Base-by-base conservation (phyloP, 1,140 invertebrate genomes). In the Plutomurus gul region DNA sequence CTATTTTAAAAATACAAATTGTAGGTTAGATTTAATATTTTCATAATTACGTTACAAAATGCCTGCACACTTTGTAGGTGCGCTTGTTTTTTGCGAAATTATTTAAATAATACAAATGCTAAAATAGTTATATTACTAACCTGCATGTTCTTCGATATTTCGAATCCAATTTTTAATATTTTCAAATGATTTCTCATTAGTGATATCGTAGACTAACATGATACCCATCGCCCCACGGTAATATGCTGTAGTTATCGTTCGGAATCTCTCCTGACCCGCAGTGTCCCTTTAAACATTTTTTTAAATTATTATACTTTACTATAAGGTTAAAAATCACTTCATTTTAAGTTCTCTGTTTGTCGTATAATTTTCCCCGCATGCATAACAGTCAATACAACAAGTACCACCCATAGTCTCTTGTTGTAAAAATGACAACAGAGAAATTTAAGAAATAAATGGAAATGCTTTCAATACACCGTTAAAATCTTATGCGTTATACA, bases 231-330 rank as follows among this genome's bases (percentile, higher is more conserved):
- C 89, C 60, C 89, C 90, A 80, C 90, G 85, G 85, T 91, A 91
- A 85, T 91, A 91, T 22, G 90, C 90, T 43, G 89, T 90, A n/a
- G 90, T 91, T 73, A 91, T 91, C 39, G 90, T 91, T 80, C 90
- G 87, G 83, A 91, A 91, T 75, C 90, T 84, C 85, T 91, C 90
- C 85, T 91, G 90, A 5, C 90, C 90, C 27, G 90, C 90, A 73
- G 90, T 91, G 84, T 91, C 90, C 90, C 90, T 87, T 60, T 10
- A 81, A 76, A 39, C 30, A 56, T n/a, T 43, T 43, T n/a, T n/a
- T 10, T 43, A 43, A n/a, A n/a, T n/a, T n/a, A n/a, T n/a, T n/a
- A n/a, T n/a, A n/a, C n/a, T n/a, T n/a, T n/a, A n/a, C n/a, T n/a
- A n/a, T n/a, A n/a, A n/a, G n/a, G n/a, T n/a, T n/a, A n/a, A n/a